A percentile compares a stretch with the other conserved stretches of the same genome.
Conservation (phyloP, 2,888 invertebrate genomes). For the Zygogramma bicolorata region DNA sequence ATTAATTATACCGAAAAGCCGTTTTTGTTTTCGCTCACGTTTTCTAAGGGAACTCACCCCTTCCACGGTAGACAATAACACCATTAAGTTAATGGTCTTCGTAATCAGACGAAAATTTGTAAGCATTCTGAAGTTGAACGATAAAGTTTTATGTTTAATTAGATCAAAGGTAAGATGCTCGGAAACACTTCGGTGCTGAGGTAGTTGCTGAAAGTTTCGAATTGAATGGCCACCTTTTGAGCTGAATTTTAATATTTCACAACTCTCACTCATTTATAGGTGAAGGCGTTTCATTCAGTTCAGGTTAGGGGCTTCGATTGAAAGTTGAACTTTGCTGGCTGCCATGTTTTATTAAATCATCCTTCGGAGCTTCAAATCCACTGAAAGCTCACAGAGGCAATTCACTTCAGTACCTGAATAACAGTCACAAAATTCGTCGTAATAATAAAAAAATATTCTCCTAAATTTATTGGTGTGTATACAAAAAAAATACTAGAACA, state of each 20-base stretch:
- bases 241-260: neutral
- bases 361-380: no score
- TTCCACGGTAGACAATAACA: neutral
- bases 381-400: no score
- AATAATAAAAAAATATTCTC: no score
- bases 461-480: no score
- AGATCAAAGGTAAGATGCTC: constrained; percentile 6
- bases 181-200: neutral
- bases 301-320: neutral
- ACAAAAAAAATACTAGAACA: no score
- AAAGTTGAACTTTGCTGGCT: neutral
- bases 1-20: neutral
- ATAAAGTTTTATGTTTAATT: constrained; percentile 6
- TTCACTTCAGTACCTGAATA: no score
- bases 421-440: no score
- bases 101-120: constrained; percentile 1
- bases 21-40: neutral
- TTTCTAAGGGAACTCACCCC: neutral
- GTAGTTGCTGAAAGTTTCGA: neutral
- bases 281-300: neutral
- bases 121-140: neutral
- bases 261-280: neutral
- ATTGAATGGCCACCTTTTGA: neutral
- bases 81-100: constrained; percentile 7
- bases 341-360: no score